These are phyloP conservation scores for Deroplatys truncata DNA, from an alignment of 2,888 invertebrate genomes.

Conservation along the genomic window DNA sequence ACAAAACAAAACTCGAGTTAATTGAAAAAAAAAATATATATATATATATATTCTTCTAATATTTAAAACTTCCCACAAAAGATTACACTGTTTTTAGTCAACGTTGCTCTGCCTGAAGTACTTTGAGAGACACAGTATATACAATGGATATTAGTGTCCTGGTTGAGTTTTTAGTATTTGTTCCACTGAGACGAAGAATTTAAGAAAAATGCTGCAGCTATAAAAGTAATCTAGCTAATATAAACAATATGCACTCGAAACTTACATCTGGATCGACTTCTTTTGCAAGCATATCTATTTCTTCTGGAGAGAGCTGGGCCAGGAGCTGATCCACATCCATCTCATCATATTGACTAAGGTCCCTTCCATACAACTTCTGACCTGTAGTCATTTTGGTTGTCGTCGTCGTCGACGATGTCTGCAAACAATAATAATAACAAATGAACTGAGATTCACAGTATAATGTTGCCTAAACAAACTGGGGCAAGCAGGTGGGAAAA, in stretches of 20 bases:
- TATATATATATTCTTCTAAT: too few species aligned
- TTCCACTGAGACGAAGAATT: too few species aligned
- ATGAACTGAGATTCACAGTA: background rate
- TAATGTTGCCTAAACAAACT: background rate
- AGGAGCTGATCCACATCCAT: slow-evolving; percentile 94
- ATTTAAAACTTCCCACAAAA: too few species aligned
- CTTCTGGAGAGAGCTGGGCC: slow-evolving; percentile 88
- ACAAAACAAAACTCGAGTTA: too few species aligned
- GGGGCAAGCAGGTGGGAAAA: background rate
- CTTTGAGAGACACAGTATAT: too few species aligned
- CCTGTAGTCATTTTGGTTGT: slow-evolving; percentile 87
- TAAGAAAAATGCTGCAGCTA: too few species aligned
- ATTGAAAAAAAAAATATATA: too few species aligned
- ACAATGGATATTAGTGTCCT: too few species aligned
- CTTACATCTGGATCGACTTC: slow-evolving; percentile 99
- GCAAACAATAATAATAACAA: slow-evolving; percentile 45
- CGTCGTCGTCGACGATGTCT: slow-evolving; percentile 83
- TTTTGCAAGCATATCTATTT: slow-evolving; percentile 94
- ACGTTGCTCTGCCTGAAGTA: too few species aligned
- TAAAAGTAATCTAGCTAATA: too few species aligned
- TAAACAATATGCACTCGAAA: slow-evolving; percentile 35
- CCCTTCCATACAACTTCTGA: slow-evolving; percentile 85
- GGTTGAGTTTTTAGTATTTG: too few species aligned
- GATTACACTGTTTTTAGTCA: too few species aligned
- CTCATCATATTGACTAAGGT: slow-evolving; percentile 86